Percentiles rank a stretch among this genome's conserved stretches.
phyloP scores from a whole-genome alignment of 92 coral and sea anemone species.

The Palythoa caribaeorum region DNA sequence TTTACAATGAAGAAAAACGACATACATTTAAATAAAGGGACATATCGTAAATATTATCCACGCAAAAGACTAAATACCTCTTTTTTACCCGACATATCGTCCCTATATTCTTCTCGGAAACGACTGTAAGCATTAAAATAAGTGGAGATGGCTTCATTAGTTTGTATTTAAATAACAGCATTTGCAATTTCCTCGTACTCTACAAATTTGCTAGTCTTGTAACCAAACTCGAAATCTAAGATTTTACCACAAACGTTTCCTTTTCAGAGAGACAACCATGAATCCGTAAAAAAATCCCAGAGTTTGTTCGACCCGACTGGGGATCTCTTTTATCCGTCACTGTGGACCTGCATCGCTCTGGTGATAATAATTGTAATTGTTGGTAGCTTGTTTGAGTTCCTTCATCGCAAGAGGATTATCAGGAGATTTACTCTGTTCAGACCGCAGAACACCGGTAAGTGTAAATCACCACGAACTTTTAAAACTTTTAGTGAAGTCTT shows the following conservation, averaged over 20 bases:
- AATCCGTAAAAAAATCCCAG: conserved; percentile 83
- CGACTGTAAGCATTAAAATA: too few species aligned
- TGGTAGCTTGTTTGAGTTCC: conserved; percentile 71
- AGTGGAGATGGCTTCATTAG: too few species aligned
- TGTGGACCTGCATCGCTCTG: conserved; percentile 74
- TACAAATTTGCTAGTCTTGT: not conserved
- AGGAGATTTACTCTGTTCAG: conserved; percentile 19
- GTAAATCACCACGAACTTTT: not conserved
- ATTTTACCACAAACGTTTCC: not conserved
- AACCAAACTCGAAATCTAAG: not conserved
- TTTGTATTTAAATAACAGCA: too few species aligned
- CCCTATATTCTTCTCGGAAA: too few species aligned
- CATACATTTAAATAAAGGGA: too few species aligned
- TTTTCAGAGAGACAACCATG: conserved; percentile 62
- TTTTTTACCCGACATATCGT: too few species aligned
- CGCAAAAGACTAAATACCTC: too few species aligned
- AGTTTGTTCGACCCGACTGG: conserved; percentile 96
- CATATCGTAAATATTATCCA: too few species aligned
- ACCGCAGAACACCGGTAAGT: not conserved
- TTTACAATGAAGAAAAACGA: too few species aligned
- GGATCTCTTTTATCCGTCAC: conserved; percentile 88
- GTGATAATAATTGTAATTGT: conserved; percentile 61
- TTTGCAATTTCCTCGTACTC: not conserved
- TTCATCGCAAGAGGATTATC: conserved; percentile 39
- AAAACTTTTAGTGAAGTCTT: too few species aligned